Percentiles rank a stretch among this genome's conserved stretches.
Conservation (phyloP, 1,140 invertebrate species). For the Drosophila parvula region DNA sequence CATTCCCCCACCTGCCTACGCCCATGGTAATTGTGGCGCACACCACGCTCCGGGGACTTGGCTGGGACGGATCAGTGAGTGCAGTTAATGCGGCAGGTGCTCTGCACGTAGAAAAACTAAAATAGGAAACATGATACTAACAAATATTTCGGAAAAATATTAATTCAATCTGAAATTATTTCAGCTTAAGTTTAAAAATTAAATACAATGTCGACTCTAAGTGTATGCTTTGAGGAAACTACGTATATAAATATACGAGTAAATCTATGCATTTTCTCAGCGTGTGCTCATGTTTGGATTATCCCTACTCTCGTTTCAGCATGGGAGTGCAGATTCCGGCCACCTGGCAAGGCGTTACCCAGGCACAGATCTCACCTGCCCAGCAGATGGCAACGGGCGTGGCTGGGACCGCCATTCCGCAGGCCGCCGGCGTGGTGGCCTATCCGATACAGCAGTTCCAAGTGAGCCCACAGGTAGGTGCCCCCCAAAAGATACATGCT, state of each 20-base stretch:
- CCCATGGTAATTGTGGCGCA: slow-evolving; percentile 41
- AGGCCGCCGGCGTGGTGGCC: slow-evolving; percentile 89
- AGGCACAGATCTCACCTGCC: slow-evolving; percentile 86
- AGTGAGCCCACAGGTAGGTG: slow-evolving; percentile 86
- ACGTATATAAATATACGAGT: too few species aligned
- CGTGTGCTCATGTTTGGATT: slow-evolving; percentile 20
- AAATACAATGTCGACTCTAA: too few species aligned
- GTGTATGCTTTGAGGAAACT: too few species aligned
- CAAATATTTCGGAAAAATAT: background rate
- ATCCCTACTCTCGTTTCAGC: slow-evolving; percentile 83
- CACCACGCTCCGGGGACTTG: slow-evolving; percentile 36
- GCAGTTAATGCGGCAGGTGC: slow-evolving; percentile 19
- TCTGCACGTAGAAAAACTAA: background rate
- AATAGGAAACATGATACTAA: background rate
- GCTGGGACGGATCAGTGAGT: slow-evolving; percentile 20
- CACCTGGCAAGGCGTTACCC: slow-evolving; percentile 87
- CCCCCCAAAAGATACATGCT: slow-evolving; percentile 11
- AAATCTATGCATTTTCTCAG: background rate
- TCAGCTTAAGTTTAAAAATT: too few species aligned
- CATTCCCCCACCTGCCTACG: slow-evolving; percentile 2
- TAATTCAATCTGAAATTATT: too few species aligned
- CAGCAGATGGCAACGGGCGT: slow-evolving; percentile 86
- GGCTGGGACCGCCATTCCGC: slow-evolving; percentile 85
- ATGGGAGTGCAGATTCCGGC: slow-evolving; percentile 91
- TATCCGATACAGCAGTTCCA: slow-evolving; percentile 95